Base-by-base conservation (phyloP, 2,888 invertebrate genomes). In the Drosophila mettleri region DNA sequence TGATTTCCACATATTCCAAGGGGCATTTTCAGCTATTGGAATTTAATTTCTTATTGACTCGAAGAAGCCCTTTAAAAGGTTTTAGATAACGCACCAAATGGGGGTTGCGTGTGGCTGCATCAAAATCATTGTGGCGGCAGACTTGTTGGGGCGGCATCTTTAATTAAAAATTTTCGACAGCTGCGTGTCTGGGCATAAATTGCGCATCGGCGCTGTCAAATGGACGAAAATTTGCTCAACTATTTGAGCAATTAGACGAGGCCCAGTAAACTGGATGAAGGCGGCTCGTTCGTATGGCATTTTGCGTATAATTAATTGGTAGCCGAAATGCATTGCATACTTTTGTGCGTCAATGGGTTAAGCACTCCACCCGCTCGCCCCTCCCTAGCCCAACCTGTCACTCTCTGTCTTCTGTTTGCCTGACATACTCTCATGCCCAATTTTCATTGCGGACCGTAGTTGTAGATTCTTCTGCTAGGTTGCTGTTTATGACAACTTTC, bases 101-200 rank as follows among this genome's bases (percentile, higher is more conserved):
- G 5, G 34, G 24, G 7, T 10, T 16, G 31, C 5, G 12, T 3
- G 33, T 34, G 20, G 7, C 8, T 48, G 18, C 48, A 48, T 20
- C 20, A 3, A 20, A 49, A 20, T 46, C 8, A 14, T 31, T 1
- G 34, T 33, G 12, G 10, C 45, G 43, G 24, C 52, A 74, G 65
- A 61, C 39, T 74, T 66, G 58, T 46, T 9, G 54, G 24, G 43
- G 54, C 24, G 33, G 67, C 33, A 53, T 66, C 53, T 63, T 78
- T 86, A 86, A 86, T 86, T 86, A 86, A 86, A 82, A 86, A 80
- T 83, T 65, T 82, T 65, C 64, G 63, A 78, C 78, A 75, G 69
- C 75, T 80, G 78, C 86, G 86, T 82, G 86, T 69, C 57, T 54
- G 39, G 53, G 83, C 86, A 85, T 85, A 82, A 82, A 85, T 82